phyloP scores from a whole-genome alignment of 92 coral and sea anemone genomes.

The Zoanthus sansibaricus region DNA sequence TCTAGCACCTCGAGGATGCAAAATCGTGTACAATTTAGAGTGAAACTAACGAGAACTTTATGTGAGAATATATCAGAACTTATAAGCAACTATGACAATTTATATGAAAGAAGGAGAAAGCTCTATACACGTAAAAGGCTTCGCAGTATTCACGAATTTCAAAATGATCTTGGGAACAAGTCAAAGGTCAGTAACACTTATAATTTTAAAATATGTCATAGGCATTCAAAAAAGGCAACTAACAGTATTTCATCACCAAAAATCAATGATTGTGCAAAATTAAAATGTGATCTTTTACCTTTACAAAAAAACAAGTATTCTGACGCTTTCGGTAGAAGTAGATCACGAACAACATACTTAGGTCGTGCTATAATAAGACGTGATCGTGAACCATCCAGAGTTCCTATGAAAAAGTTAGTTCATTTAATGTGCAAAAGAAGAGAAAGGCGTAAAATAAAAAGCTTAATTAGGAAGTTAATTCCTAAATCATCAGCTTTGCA shows the following conservation, averaged over 20 bases:
- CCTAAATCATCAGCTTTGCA: slow-evolving; percentile 48
- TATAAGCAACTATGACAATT: slow-evolving; percentile 9
- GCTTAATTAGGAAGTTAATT: slow-evolving; percentile 28
- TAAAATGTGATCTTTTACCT: slow-evolving; percentile 14
- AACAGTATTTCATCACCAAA: slow-evolving; percentile 8
- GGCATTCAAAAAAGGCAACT: slow-evolving; percentile 9
- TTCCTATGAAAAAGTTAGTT: slow-evolving; percentile 44
- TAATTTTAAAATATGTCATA: slow-evolving; percentile 5
- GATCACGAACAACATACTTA: slow-evolving; percentile 26
- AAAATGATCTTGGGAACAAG: slow-evolving; percentile 16
- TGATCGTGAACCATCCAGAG: slow-evolving; percentile 40
- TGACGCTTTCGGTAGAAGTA: slow-evolving; percentile 24
- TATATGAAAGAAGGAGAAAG: slow-evolving; percentile 10
- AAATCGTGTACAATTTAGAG: slow-evolving; percentile 13
- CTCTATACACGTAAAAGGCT: slow-evolving; percentile 15
- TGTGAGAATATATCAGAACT: slow-evolving; percentile 5
- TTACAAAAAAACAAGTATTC: slow-evolving; percentile 2
- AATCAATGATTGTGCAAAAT: slow-evolving; percentile 16
- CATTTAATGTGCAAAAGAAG: slow-evolving; percentile 43
- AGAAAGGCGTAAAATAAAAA: slow-evolving; percentile 42
- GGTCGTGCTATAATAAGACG: slow-evolving; percentile 25
- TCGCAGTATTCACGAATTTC: slow-evolving; percentile 12
- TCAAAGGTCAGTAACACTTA: slow-evolving; percentile 22
- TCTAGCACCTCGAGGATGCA: slow-evolving; percentile 14
- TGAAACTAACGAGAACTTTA: slow-evolving; percentile 13